A percentile compares a stretch with the other conserved stretches of the same genome.
phyloP scores from a whole-genome alignment of 2,888 invertebrate genomes.

The Falcaria lacertinaria region DNA sequence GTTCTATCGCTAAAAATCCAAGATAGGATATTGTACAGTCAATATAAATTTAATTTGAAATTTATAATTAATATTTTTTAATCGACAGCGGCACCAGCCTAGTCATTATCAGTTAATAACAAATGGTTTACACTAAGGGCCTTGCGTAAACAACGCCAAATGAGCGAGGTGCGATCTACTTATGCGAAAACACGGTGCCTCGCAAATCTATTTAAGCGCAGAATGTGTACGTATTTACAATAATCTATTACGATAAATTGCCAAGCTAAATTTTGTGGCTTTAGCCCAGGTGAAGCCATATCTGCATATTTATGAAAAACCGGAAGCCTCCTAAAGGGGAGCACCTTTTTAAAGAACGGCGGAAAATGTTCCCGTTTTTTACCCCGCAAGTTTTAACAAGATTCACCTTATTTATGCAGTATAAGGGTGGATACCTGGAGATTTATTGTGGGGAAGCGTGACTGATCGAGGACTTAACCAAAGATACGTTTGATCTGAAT shows the following conservation, averaged over 20 bases:
- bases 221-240: conserved; percentile 70
- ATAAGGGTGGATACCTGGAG: conserved; percentile 61
- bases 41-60: not conserved
- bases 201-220: conserved; percentile 68
- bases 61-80: conserved; percentile 13
- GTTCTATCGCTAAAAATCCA: no score
- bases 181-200: conserved; percentile 69
- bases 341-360: conserved; percentile 67
- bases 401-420: conserved; percentile 73
- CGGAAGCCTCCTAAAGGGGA: conserved; percentile 65
- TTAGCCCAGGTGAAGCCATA: conserved; percentile 74
- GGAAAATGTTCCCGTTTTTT: conserved; percentile 65
- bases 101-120: conserved; percentile 53
- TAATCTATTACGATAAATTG: conserved; percentile 77
- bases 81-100: conserved; percentile 14
- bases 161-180: conserved; percentile 49
- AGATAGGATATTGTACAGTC: not conserved
- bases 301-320: conserved; percentile 78
- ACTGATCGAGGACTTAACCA: conserved; percentile 65
- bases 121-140: conserved; percentile 47
- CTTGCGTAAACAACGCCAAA: conserved; percentile 53
- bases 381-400: conserved; percentile 75
- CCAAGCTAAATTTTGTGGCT: conserved; percentile 69
- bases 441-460: conserved; percentile 71
- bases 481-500: conserved; percentile 52